Percentiles rank a stretch among this genome's conserved stretches.
These are phyloP conservation scores for Aldrovandia affinis DNA, from an alignment of 2,797 vertebrate species.

Conservation along the genomic window DNA sequence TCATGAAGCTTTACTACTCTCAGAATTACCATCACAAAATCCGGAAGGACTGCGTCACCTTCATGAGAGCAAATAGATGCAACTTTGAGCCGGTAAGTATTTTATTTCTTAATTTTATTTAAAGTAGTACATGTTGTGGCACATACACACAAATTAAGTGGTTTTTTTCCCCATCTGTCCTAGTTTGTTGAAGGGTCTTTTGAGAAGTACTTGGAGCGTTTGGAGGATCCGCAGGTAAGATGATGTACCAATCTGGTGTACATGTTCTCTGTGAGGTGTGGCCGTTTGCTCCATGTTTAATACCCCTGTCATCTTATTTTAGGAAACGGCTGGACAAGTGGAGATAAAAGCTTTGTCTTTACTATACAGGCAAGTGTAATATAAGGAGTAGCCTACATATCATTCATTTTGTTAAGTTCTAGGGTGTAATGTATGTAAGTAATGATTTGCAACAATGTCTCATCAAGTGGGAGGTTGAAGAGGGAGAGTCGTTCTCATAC, in stretches of 20 bases:
- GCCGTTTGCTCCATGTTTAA: neutral
- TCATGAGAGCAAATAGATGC: constrained; percentile 69
- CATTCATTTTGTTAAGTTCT: neutral
- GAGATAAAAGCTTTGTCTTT: constrained; percentile 90
- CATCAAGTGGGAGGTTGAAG: neutral
- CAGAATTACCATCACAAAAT: constrained; percentile 76
- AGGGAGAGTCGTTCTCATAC: neutral
- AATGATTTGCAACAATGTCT: neutral
- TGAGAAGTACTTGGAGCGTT: constrained; percentile 91
- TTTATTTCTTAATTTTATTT: neutral
- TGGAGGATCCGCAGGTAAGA: constrained; percentile 90
- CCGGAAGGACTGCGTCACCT: constrained; percentile 71
- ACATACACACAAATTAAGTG: neutral
- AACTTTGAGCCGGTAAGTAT: constrained; percentile 73
- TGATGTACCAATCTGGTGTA: neutral
- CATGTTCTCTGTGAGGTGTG: neutral
- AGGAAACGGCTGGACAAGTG: constrained; percentile 94
- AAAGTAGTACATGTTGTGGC: neutral
- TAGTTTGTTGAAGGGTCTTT: constrained; percentile 95
- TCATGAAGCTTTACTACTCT: constrained; percentile 67
- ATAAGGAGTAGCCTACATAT: too few species aligned
- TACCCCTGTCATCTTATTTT: constrained; percentile 38
- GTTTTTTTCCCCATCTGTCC: constrained; percentile 32
- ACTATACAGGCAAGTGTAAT: constrained; percentile 84
- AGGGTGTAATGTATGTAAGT: neutral